Conservation (phyloP, 2,888 invertebrate genomes). For the Cyaniris semiargus region DNA sequence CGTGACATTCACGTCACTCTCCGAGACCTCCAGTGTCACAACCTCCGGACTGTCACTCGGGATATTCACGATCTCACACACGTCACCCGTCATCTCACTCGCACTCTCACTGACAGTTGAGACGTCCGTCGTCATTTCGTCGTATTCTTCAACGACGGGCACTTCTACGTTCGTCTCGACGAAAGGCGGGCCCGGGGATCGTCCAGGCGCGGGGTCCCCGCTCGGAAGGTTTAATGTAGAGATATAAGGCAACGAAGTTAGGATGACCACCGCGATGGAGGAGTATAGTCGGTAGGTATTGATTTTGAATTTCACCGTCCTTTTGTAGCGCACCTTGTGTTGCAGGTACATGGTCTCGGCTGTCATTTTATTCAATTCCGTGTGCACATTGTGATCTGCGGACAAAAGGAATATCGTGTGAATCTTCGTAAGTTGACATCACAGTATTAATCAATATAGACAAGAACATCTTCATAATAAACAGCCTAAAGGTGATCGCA, state of each 20-base stretch:
- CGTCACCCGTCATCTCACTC: slow-evolving; percentile 56
- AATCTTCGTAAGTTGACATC: neutral
- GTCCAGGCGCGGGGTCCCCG: slow-evolving; percentile 84
- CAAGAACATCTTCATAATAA: too few species aligned
- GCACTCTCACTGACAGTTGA: slow-evolving; percentile 53
- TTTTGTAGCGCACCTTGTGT: slow-evolving; percentile 37
- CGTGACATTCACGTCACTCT: slow-evolving; percentile 75
- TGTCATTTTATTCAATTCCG: slow-evolving; percentile 28
- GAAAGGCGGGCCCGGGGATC: slow-evolving; percentile 83
- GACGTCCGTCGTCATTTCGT: slow-evolving; percentile 57
- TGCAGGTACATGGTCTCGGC: slow-evolving; percentile 15
- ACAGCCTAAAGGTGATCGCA: too few species aligned
- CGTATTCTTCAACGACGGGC: slow-evolving; percentile 52
- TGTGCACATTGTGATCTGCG: slow-evolving; percentile 10
- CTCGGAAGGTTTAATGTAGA: slow-evolving; percentile 69
- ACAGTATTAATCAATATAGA: too few species aligned
- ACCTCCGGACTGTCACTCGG: slow-evolving; percentile 70
- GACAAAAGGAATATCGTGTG: neutral
- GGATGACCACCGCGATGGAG: slow-evolving; percentile 55
- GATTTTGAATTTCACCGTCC: slow-evolving; percentile 54
- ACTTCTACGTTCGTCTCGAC: slow-evolving; percentile 43
- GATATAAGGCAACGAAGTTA: slow-evolving; percentile 68
- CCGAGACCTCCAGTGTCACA: slow-evolving; percentile 63
- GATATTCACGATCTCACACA: slow-evolving; percentile 68
- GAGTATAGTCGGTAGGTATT: slow-evolving; percentile 50